Evolutionary conservation across 2,888 invertebrate genomes (phyloP).

Genomic region (Liodrosophila aerea): DNA sequence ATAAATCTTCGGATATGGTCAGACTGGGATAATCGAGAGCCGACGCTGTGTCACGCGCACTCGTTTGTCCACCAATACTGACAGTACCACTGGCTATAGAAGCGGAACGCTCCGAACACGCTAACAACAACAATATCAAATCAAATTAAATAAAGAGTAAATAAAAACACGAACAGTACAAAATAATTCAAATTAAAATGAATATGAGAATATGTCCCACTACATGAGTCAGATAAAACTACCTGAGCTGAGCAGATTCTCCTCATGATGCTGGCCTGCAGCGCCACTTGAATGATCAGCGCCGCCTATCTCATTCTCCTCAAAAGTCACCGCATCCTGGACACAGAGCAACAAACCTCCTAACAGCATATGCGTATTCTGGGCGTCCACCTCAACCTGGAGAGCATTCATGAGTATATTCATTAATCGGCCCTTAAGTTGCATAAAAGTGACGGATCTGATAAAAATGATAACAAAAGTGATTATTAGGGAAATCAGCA

Average conservation of each 20-base stretch:
- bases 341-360: conserved; percentile 90
- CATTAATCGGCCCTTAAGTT: conserved; percentile 89
- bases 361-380: conserved; percentile 93
- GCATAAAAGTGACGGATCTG: conserved; percentile 85
- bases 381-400: conserved; percentile 91
- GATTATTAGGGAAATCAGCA: neutral
- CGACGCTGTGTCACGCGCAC: conserved; percentile 80
- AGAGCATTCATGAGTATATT: conserved; percentile 92
- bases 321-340: conserved; percentile 90
- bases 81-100: conserved; percentile 82
- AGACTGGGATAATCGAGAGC: conserved; percentile 83
- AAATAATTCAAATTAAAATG: conserved; percentile 33
- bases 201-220: neutral
- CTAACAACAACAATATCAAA: conserved; percentile 61
- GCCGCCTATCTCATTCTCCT: conserved; percentile 86
- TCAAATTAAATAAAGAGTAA: conserved; percentile 25
- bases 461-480: neutral
- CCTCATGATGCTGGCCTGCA: conserved; percentile 77
- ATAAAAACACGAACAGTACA: conserved; percentile 30
- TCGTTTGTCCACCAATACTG: conserved; percentile 81
- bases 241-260: conserved; percentile 89
- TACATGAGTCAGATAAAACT: conserved; percentile 5
- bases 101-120: conserved; percentile 82
- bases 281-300: conserved; percentile 83
- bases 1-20: conserved; percentile 82